Evolutionary conservation across 2,888 invertebrate genomes (phyloP), one percentile per base, ranked within the genome.

Genomic region (Chaetogeoica ovagalla): DNA sequence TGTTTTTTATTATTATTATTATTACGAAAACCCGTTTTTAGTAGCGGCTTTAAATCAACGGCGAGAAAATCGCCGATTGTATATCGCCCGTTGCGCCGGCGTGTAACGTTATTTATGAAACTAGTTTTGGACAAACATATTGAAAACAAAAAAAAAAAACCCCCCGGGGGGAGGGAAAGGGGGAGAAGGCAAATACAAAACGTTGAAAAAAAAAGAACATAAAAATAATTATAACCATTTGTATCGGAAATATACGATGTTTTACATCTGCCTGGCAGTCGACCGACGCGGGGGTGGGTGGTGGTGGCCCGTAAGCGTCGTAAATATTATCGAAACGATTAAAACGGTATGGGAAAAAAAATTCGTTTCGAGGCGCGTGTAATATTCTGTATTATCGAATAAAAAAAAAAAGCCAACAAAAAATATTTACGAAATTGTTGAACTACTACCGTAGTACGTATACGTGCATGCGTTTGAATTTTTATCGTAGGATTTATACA

Each of bases 21-120:
- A 70, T 63, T 17, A 71, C 30, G 57, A 43, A 71, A 71, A 65
- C 70, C 55, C 79, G 39, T 79, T 79, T 79, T 71, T 71, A 65
- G 79, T 30, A 65, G 79, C 63, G 79, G 79, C 79, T 65, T 65
- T 79, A 79, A 79, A 79, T 79, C 79, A 79, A 79, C 79, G 65
- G 30, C 65, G 15, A 30, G n/a, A 71, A 79, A 65, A 79, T 71
- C 63, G 79, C 63, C 79, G 71, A 79, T 79, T 30, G 4, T 30
- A 30, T 4, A 30, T 2, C 4, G 62, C 77, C 70, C 15, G 55
- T 15, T 0, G 71, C 13, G 70, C n/a, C 23, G 66, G 68, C 68
- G 71, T 23, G n/a, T 30, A 30, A 55, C 57, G 79, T 79, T 71
- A 70, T 79, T 79, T 79, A 79, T 79, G 79, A 79, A 79, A 65